Evolutionary conservation across 2,113 vertebrate genomes (phyloP).

Genomic region (Eublepharis macularius): DNA sequence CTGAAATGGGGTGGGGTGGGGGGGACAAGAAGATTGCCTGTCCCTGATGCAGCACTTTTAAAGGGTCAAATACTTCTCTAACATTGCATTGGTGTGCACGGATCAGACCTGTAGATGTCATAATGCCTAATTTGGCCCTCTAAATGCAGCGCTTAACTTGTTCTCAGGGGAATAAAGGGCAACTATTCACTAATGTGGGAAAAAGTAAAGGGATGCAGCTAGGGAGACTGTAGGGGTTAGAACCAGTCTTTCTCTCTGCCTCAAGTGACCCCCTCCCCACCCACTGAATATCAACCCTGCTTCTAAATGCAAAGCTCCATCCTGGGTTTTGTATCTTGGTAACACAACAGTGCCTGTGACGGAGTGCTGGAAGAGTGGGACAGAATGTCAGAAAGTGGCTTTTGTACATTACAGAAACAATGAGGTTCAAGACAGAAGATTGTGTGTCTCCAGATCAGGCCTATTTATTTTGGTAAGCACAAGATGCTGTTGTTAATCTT

Average conservation of each 20-base stretch:
- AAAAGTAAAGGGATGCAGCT: background rate
- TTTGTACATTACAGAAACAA: background rate
- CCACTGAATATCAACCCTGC: background rate
- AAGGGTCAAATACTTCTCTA: too few relatives aligned
- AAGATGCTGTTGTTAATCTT: conserved; percentile 64
- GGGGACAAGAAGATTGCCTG: too few relatives aligned
- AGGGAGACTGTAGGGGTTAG: background rate
- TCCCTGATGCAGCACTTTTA: too few relatives aligned
- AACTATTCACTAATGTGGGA: background rate
- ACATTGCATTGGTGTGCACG: too few relatives aligned
- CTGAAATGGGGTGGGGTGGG: too few relatives aligned
- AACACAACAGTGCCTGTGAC: background rate
- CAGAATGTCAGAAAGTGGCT: background rate
- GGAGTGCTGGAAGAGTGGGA: background rate
- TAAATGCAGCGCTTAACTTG: background rate
- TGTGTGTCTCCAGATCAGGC: background rate
- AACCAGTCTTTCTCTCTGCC: background rate
- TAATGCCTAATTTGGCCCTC: too few relatives aligned
- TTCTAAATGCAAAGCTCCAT: background rate
- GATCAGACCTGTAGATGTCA: too few relatives aligned
- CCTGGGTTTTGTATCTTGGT: background rate
- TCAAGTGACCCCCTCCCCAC: background rate
- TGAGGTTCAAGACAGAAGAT: background rate
- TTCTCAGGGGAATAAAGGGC: background rate
- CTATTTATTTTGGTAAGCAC: conserved; percentile 57